These are phyloP conservation scores for Lochmaea crataegi DNA, from an alignment of 2,888 invertebrate genomes.

Conservation along the genomic window DNA sequence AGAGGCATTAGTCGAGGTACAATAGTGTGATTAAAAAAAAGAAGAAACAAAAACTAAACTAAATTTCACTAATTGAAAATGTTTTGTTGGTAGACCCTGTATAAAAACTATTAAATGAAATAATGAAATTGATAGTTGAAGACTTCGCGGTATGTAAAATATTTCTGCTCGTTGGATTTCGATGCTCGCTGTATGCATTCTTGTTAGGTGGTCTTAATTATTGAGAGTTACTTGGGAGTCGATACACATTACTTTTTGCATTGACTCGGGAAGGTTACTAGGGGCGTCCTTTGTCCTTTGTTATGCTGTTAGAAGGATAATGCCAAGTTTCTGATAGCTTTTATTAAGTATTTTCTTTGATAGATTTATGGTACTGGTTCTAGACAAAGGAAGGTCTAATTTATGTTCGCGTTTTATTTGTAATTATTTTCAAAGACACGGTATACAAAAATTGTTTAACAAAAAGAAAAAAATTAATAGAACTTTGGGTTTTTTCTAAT, in stretches of 20 bases:
- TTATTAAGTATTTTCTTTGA: constrained; percentile 9
- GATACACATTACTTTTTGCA: constrained; percentile 21
- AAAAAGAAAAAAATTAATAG: too few relatives aligned
- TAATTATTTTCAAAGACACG: neutral
- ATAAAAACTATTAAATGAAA: constrained; percentile 11
- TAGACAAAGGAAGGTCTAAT: neutral
- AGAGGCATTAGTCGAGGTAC: too few relatives aligned
- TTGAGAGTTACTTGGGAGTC: constrained; percentile 20
- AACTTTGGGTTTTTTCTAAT: too few relatives aligned
- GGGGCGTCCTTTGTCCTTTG: constrained; percentile 27
- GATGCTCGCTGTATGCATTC: constrained; percentile 22
- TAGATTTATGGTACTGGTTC: constrained; percentile 7
- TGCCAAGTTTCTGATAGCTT: constrained; percentile 6
- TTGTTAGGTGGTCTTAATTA: constrained; percentile 35
- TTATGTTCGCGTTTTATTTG: neutral
- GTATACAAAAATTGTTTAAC: too few relatives aligned
- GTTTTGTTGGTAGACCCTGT: neutral
- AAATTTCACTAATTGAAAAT: neutral
- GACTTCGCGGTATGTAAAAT: constrained; percentile 21
- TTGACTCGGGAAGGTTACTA: constrained; percentile 11
- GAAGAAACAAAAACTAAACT: too few relatives aligned
- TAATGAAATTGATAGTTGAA: constrained; percentile 26
- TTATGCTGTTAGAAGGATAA: constrained; percentile 14
- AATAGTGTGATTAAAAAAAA: too few relatives aligned
- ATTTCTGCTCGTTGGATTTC: constrained; percentile 16